These are phyloP conservation scores for Sebastes melanostomus DNA, from an alignment of 2,797 vertebrate genomes.

Conservation along the genomic window DNA sequence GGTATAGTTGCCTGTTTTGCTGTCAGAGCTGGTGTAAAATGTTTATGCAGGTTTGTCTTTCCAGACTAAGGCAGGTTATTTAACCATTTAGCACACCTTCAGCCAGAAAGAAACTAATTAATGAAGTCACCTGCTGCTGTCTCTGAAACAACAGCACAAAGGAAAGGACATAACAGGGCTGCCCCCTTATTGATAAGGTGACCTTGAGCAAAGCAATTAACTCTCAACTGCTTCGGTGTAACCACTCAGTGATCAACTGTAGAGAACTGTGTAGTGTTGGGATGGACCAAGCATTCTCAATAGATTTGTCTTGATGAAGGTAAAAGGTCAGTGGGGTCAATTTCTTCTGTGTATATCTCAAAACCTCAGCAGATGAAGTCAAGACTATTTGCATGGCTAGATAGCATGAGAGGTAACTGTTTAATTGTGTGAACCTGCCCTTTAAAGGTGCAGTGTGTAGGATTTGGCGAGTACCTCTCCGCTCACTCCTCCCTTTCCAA, in stretches of 20 bases:
- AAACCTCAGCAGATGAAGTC: neutral
- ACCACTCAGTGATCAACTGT: neutral
- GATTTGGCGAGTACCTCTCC: too few relatives aligned
- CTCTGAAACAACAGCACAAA: neutral
- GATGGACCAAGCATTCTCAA: neutral
- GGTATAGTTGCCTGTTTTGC: neutral
- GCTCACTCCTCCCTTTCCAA: too few relatives aligned
- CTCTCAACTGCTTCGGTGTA: neutral
- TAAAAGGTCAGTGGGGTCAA: neutral
- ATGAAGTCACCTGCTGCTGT: neutral
- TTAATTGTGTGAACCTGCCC: neutral
- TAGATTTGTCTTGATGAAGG: neutral
- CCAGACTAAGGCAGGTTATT: neutral
- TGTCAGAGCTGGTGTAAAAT: neutral
- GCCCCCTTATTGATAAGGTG: neutral
- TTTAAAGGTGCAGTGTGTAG: neutral
- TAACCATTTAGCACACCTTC: neutral
- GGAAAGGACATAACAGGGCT: neutral
- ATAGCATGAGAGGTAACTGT: neutral
- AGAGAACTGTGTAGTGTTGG: neutral
- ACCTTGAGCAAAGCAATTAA: constrained; percentile 10
- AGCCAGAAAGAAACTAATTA: neutral
- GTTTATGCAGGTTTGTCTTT: neutral
- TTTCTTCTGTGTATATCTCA: neutral
- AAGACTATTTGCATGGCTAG: neutral